These are phyloP conservation scores for Trachelus tabidus DNA, from an alignment of 2,888 invertebrate genomes.

Conservation along the genomic window DNA sequence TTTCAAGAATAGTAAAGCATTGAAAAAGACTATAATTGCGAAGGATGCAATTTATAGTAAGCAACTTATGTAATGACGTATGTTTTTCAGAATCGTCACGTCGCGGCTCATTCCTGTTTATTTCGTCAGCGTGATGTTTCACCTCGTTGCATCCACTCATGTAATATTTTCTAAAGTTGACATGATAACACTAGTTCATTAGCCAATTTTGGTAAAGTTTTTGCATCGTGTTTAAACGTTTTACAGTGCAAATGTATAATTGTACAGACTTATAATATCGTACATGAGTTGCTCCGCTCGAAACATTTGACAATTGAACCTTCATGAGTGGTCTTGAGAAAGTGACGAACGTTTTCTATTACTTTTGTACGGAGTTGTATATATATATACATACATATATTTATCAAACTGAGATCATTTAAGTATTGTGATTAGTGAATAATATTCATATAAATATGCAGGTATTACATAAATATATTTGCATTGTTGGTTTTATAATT, in stretches of 20 bases:
- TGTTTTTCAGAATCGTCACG: constrained; percentile 11
- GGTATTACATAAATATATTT: not conserved
- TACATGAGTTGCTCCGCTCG: not conserved
- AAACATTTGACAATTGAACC: not conserved
- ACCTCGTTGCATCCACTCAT: not conserved
- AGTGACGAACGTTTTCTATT: not conserved
- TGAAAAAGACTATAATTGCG: not conserved
- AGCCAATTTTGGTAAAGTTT: not conserved
- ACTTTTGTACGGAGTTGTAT: not conserved
- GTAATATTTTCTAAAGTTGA: not conserved
- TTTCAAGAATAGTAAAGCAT: not conserved
- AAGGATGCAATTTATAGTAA: not conserved
- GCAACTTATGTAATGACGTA: not conserved
- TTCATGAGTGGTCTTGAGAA: not conserved
- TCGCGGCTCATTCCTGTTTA: constrained; percentile 7
- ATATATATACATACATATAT: not conserved
- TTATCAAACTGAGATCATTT: not conserved
- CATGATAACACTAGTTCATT: not conserved
- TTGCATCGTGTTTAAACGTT: not conserved
- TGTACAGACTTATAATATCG: not conserved
- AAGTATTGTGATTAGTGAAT: not conserved
- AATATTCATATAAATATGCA: not conserved
- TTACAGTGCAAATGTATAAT: not conserved
- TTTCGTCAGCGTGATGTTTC: not conserved
- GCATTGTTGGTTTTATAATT: not conserved